Evolutionary conservation across 2,888 invertebrate species (phyloP).

Genomic region (Alentia gelatinosa): DNA sequence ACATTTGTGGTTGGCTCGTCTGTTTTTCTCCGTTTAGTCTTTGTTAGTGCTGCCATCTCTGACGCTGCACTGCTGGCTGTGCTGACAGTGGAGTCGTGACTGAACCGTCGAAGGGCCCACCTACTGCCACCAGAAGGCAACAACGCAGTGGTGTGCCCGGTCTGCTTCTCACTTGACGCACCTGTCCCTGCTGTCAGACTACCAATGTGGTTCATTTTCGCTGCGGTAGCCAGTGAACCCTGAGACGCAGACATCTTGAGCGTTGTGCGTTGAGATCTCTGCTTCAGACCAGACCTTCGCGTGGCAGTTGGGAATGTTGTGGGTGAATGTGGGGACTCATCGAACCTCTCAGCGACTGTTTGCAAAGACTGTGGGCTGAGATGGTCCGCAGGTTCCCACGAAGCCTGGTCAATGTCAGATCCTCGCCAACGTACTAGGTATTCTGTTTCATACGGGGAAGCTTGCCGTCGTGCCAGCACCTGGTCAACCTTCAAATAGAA

Average conservation of each 20-base stretch:
- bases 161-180: background rate
- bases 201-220: background rate
- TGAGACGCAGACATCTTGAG: background rate
- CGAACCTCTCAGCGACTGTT: background rate
- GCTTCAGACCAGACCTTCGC: background rate
- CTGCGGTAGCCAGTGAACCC: background rate
- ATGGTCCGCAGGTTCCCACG: constrained; percentile 28
- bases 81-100: background rate
- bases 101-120: constrained; percentile 16
- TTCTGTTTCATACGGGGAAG: background rate
- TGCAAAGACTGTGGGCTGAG: background rate
- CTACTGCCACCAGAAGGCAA: background rate
- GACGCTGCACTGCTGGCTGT: background rate
- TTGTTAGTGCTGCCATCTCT: background rate
- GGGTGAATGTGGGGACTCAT: background rate
- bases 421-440: constrained; percentile 56
- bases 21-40: background rate
- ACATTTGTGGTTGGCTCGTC: background rate
- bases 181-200: background rate
- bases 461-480: constrained; percentile 25
- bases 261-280: background rate
- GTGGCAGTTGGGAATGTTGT: background rate
- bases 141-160: background rate
- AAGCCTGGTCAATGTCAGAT: background rate
- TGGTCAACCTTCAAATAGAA: constrained; percentile 28